These are phyloP conservation scores for Laspeyria flexula DNA, from an alignment of 2,888 invertebrate species.

Conservation along the genomic window DNA sequence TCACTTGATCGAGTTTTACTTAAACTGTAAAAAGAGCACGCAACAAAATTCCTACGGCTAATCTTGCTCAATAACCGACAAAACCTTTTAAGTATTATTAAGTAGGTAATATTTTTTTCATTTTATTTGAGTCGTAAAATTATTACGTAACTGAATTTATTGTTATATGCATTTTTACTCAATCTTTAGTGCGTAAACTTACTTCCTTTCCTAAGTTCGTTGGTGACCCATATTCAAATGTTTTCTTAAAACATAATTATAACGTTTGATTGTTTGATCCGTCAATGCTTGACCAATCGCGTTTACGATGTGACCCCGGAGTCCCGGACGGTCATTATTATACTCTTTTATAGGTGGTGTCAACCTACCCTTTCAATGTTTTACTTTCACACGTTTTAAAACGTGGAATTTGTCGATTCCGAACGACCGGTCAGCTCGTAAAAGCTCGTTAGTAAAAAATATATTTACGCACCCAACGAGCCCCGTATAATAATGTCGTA, in stretches of 20 bases:
- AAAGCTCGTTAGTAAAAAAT: conserved; percentile 63
- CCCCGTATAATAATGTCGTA: conserved; percentile 79
- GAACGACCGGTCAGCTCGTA: conserved; percentile 74
- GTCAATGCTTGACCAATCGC: conserved; percentile 81
- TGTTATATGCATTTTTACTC: too few relatives aligned
- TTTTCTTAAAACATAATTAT: conserved; percentile 63
- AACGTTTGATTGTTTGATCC: conserved; percentile 64
- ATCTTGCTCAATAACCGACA: conserved; percentile 15
- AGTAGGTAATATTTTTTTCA: too few relatives aligned
- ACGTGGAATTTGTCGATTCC: conserved; percentile 69
- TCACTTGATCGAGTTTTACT: too few relatives aligned
- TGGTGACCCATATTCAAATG: conserved; percentile 75
- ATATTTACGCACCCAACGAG: conserved; percentile 54
- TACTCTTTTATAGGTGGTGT: conserved; percentile 62
- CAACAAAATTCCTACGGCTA: too few relatives aligned
- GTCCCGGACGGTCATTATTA: conserved; percentile 68
- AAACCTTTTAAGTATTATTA: neutral
- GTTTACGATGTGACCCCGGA: conserved; percentile 71
- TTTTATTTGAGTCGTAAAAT: too few relatives aligned
- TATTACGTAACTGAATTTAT: too few relatives aligned
- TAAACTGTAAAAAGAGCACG: too few relatives aligned
- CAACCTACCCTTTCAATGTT: conserved; percentile 70
- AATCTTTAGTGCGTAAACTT: conserved; percentile 9
- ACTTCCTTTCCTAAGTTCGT: conserved; percentile 81
- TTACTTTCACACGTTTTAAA: conserved; percentile 83